Evolutionary conservation across 2,797 vertebrate genomes (phyloP).

Genomic region (Pseudochirops cupreus): DNA sequence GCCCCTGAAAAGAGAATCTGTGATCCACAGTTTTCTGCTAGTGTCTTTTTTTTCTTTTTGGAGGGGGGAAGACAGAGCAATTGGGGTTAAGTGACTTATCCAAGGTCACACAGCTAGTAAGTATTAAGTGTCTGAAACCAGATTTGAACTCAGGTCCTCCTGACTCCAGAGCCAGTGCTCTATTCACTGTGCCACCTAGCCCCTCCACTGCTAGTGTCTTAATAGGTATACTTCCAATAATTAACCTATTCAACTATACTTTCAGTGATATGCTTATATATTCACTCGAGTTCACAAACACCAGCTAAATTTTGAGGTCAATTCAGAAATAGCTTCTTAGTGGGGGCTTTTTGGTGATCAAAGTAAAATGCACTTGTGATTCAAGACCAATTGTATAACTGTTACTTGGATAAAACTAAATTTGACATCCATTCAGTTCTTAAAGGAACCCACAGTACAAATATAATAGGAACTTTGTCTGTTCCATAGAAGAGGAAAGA

Average conservation of each 20-base stretch:
- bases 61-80: no score
- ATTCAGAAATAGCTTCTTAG: not conserved
- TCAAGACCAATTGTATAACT: conserved; percentile 9
- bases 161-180: no score
- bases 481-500: not conserved
- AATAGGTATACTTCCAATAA: not conserved
- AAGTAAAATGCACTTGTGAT: not conserved
- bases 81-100: no score
- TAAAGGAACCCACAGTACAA: not conserved
- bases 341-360: not conserved
- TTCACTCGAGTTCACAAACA: not conserved
- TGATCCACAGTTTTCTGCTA: not conserved
- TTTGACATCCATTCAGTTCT: not conserved
- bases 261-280: not conserved
- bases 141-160: no score
- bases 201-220: not conserved
- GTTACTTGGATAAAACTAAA: not conserved
- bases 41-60: not conserved
- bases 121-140: no score
- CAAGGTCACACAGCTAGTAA: no score
- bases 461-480: not conserved
- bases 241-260: not conserved
- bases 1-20: not conserved
- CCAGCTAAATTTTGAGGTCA: not conserved
- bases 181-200: no score